These are phyloP conservation scores for Trididemnum nubilum DNA, from an alignment of 23 tunicate genomes.

Conservation along the genomic window DNA sequence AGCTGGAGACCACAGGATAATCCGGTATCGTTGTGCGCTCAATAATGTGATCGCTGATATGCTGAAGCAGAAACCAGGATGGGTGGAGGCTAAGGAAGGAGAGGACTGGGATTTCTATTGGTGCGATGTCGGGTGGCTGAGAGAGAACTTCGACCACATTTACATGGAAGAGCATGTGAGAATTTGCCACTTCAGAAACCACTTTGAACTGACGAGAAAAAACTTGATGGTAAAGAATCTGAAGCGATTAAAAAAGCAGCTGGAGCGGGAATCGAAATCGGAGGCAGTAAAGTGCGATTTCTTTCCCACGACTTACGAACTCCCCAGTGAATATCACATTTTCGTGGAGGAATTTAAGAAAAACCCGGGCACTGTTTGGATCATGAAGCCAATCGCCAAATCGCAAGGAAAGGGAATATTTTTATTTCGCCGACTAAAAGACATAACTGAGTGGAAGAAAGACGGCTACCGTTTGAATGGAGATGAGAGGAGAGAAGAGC, in stretches of 20 bases:
- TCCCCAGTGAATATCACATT: conserved; percentile 95
- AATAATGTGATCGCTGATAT: conserved; percentile 82
- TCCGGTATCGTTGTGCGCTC: conserved; percentile 83
- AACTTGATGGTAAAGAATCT: conserved; percentile 95
- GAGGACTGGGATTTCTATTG: conserved; percentile 95
- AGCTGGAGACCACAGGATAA: conserved; percentile 70
- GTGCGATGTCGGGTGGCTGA: conserved; percentile 94
- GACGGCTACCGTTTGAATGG: conserved; percentile 81
- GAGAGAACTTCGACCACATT: conserved; percentile 92
- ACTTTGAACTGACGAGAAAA: conserved; percentile 85
- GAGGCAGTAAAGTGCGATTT: conserved; percentile 87
- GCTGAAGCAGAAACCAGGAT: conserved; percentile 79
- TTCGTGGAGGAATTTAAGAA: conserved; percentile 96
- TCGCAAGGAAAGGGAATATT: conserved; percentile 98
- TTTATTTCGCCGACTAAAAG: conserved; percentile 82
- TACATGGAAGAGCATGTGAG: conserved; percentile 92
- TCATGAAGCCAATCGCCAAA: conserved; percentile 97
- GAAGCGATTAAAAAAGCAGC: conserved; percentile 82
- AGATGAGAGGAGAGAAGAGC: conserved; percentile 77
- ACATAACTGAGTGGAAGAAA: conserved; percentile 97
- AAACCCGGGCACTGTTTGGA: conserved; percentile 96
- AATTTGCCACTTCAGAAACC: conserved; percentile 90
- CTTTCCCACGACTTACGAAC: conserved; percentile 96
- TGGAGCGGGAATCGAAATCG: conserved; percentile 86
- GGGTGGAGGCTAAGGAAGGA: conserved; percentile 92